These are phyloP conservation scores for Pseudomugil tenellus DNA, from an alignment of 2,797 vertebrate species.

Conservation along the genomic window DNA sequence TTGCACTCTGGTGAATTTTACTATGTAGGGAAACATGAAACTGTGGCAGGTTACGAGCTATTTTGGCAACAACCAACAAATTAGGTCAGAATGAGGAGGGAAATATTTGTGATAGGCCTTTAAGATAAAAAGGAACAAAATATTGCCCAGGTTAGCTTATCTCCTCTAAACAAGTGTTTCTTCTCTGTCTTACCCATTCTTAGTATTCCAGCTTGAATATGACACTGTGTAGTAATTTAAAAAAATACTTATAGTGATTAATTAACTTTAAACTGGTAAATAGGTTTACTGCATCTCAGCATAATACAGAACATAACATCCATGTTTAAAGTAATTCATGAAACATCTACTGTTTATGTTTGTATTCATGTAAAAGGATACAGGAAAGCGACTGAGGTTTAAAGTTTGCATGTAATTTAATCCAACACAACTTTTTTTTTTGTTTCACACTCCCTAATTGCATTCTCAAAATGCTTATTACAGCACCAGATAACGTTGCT, in stretches of 20 bases:
- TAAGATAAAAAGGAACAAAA: too few species aligned
- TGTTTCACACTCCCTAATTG: background rate
- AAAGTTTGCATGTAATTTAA: background rate
- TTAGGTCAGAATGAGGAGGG: too few species aligned
- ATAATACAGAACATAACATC: background rate
- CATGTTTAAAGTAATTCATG: too few species aligned
- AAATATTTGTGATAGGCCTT: too few species aligned
- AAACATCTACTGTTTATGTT: background rate
- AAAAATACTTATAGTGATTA: background rate
- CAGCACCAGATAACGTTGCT: background rate
- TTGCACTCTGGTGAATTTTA: background rate
- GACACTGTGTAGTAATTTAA: background rate
- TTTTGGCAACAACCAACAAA: too few species aligned
- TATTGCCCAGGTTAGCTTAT: too few species aligned
- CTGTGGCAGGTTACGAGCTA: background rate
- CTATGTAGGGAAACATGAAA: background rate
- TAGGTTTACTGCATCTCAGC: too few species aligned
- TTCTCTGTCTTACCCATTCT: too few species aligned
- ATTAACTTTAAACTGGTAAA: background rate
- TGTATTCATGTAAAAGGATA: background rate
- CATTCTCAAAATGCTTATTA: background rate
- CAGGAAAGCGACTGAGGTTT: background rate
- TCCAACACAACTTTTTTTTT: background rate
- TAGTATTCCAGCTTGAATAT: background rate
- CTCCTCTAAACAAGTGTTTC: too few species aligned